These are phyloP conservation scores for Neosilurus mollespiculum DNA, from an alignment of 2,797 vertebrate genomes.

Conservation along the genomic window DNA sequence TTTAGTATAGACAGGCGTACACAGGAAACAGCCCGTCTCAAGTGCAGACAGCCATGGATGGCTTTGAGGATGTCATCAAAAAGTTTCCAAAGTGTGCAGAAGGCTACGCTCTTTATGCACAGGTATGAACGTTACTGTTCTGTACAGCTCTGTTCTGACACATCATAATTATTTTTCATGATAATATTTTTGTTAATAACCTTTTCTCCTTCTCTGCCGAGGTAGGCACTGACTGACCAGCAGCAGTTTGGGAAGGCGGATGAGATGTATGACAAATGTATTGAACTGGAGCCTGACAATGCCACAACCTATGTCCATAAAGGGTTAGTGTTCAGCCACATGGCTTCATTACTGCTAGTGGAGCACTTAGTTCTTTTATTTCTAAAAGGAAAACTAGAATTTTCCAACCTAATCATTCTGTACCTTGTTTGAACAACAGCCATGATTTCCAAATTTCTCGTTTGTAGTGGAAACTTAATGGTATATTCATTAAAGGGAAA, in stretches of 20 bases:
- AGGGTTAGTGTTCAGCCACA: conserved; percentile 76
- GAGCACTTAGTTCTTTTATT: not conserved
- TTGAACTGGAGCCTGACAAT: conserved; percentile 96
- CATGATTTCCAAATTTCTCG: not conserved
- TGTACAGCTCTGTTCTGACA: not conserved
- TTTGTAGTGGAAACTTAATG: not conserved
- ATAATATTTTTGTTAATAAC: not conserved
- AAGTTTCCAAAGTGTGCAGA: conserved; percentile 95
- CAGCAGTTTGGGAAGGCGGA: conserved; percentile 98
- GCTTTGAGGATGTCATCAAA: conserved; percentile 95
- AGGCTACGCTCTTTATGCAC: conserved; percentile 95
- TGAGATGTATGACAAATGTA: conserved; percentile 99
- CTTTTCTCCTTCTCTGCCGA: conserved; percentile 22
- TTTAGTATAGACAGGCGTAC: conserved; percentile 95
- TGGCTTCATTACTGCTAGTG: not conserved
- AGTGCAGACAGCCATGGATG: conserved; percentile 93
- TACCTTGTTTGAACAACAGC: not conserved
- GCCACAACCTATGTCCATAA: conserved; percentile 99
- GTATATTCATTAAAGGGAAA: not conserved
- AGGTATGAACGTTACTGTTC: conserved; percentile 73
- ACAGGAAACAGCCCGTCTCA: conserved; percentile 93
- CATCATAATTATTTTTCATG: not conserved
- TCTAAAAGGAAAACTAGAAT: not conserved
- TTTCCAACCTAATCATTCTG: not conserved
- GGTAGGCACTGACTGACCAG: conserved; percentile 97